Conservation (phyloP, 2,113 vertebrate species). For the Cyphomyrus plagiostoma region DNA sequence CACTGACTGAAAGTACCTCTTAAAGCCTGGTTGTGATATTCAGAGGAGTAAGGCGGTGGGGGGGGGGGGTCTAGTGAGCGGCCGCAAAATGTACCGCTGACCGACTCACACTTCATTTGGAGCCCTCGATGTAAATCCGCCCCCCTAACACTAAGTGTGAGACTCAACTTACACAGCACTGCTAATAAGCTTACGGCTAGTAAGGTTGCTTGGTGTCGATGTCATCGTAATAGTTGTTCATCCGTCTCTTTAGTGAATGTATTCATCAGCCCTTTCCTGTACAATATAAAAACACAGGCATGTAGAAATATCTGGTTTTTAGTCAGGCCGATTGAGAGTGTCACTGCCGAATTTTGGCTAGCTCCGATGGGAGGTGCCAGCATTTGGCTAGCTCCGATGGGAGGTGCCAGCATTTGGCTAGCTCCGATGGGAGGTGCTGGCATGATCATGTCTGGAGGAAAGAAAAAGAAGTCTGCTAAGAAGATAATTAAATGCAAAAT, state of each 20-base stretch:
- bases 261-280: not conserved
- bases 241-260: not conserved
- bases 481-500: conserved; percentile 4
- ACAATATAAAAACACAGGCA: not conserved
- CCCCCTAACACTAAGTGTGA: not conserved
- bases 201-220: not conserved
- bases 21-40: not conserved
- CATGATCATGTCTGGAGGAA: not conserved
- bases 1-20: not conserved
- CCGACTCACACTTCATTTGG: not conserved
- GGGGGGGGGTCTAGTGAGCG: not conserved
- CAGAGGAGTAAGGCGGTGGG: not conserved
- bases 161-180: not conserved
- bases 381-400: not conserved
- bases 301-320: not conserved
- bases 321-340: not conserved
- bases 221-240: not conserved
- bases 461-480: not conserved
- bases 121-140: not conserved
- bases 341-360: too few species aligned
- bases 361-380: not conserved
- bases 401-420: not conserved
- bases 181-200: not conserved
- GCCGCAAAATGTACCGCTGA: not conserved
- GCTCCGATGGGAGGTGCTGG: not conserved